Evolutionary conservation across 2,888 invertebrate species (phyloP), one percentile per base, ranked within the genome.

Genomic region (Pseudococcus longispinus): DNA sequence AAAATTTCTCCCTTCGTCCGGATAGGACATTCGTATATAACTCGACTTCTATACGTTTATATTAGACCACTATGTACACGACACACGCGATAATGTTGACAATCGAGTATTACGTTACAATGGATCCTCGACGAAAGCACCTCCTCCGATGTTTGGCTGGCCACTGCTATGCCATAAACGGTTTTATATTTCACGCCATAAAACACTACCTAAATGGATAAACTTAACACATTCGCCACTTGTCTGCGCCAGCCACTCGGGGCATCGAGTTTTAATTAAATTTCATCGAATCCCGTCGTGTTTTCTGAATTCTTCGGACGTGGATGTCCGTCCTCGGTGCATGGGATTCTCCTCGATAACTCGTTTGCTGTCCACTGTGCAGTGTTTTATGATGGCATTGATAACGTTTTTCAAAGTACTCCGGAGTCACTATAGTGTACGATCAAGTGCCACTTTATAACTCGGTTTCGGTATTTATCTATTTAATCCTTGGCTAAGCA

Each of bases 211-310:
- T 29, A 70, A 70, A 70, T 70, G 70, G 70, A 70, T 29, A 29
- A 70, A 70, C 70, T 70, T 70, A 70, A 70, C 70, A 29, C 70
- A 70, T 70, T 70, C 70, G 70, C 70, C 29, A 70, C 29, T 29
- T 29, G 26, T 70, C 29, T 70, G 70, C 70, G 32, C 29, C 15
- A 29, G 29, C 32, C 70, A 60, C 60, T 23, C 11, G 60, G 23
- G 70, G 18, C 29, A 3, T 29, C 11, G 15, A 20, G 29, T 70
- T 70, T 70, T 70, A 70, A 70, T 70, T 70, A 70, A 70, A 70
- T 70, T 70, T 70, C 70, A 70, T 70, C 29, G 29, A 29, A 70
- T 13, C 29, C 8, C 23, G 23, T 20, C 8, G 2, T 11, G 20
- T 23, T 70, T 29, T 70, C 70, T 29, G 18, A 70, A 70, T 29